Conservation (phyloP, 2,888 invertebrate species). For the Eupithecia subumbrata region DNA sequence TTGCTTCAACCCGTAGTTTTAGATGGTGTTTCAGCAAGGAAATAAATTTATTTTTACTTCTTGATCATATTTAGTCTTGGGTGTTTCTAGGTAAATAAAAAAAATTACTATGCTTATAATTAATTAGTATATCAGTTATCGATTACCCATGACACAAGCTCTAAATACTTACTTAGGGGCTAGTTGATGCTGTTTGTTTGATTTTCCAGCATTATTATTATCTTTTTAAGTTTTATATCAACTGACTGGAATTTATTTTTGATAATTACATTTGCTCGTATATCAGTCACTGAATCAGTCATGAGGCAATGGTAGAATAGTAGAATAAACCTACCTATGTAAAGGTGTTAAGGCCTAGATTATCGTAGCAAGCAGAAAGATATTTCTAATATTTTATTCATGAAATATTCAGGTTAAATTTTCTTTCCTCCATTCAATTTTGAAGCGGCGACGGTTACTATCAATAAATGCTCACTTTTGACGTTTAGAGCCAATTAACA, state of each 20-base stretch:
- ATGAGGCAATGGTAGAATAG: neutral
- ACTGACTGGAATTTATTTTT: neutral
- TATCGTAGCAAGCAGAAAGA: slow-evolving; percentile 14
- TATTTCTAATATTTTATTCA: slow-evolving; percentile 24
- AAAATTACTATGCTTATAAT: too few relatives aligned
- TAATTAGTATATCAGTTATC: neutral
- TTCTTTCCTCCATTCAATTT: slow-evolving; percentile 39
- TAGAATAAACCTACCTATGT: neutral
- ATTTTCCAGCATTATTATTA: neutral
- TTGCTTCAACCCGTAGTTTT: neutral
- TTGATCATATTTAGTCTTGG: neutral
- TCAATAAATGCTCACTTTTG: slow-evolving; percentile 36
- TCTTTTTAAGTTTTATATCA: neutral
- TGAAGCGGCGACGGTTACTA: slow-evolving; percentile 39
- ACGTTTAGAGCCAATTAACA: slow-evolving; percentile 54
- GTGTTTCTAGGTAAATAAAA: slow-evolving; percentile 5
- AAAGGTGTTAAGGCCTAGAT: neutral
- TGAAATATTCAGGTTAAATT: slow-evolving; percentile 32
- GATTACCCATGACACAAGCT: too few relatives aligned
- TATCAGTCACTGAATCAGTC: neutral
- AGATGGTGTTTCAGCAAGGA: neutral
- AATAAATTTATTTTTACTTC: neutral
- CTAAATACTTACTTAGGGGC: neutral
- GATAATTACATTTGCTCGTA: neutral
- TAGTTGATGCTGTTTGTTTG: neutral